phyloP scores from a whole-genome alignment of 2,888 invertebrate genomes.

The Aplocera efformata region DNA sequence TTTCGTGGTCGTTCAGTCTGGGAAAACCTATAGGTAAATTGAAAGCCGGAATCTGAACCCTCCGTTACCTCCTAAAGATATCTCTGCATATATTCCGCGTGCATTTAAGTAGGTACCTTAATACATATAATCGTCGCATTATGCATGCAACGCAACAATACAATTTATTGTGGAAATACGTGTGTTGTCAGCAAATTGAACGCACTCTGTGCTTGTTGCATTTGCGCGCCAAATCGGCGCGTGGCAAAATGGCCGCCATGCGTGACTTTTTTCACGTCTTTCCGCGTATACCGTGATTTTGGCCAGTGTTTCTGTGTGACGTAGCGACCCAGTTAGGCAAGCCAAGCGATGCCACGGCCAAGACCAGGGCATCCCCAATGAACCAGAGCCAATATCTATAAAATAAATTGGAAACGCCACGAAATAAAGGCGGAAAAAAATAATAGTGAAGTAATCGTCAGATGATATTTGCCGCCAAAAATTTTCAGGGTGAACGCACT shows the following conservation, averaged over 20 bases:
- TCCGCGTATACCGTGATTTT: conserved; percentile 74
- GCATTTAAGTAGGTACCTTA: conserved; percentile 66
- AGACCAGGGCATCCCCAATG: conserved; percentile 78
- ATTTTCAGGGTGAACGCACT: conserved; percentile 72
- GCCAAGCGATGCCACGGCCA: conserved; percentile 79
- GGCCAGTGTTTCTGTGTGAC: conserved; percentile 74
- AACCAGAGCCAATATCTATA: conserved; percentile 79
- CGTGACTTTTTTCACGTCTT: conserved; percentile 62
- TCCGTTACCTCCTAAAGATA: conserved; percentile 30
- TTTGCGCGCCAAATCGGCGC: conserved; percentile 52
- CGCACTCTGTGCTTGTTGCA: conserved; percentile 34
- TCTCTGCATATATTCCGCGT: conserved; percentile 53
- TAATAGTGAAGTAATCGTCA: conserved; percentile 72
- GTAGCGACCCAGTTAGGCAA: conserved; percentile 74
- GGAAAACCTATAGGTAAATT: too few species aligned
- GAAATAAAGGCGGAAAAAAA: conserved; percentile 67
- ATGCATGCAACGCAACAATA: conserved; percentile 67
- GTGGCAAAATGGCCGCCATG: conserved; percentile 62
- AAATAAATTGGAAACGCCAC: conserved; percentile 73
- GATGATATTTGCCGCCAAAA: conserved; percentile 71
- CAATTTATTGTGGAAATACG: conserved; percentile 77
- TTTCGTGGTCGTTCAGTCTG: too few species aligned
- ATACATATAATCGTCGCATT: conserved; percentile 67
- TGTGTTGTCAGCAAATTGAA: conserved; percentile 57
- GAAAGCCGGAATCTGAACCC: too few species aligned